Evolutionary conservation across 2,113 vertebrate genomes (phyloP), one percentile per base, ranked within the genome.

Genomic region (Podocnemis expansa): DNA sequence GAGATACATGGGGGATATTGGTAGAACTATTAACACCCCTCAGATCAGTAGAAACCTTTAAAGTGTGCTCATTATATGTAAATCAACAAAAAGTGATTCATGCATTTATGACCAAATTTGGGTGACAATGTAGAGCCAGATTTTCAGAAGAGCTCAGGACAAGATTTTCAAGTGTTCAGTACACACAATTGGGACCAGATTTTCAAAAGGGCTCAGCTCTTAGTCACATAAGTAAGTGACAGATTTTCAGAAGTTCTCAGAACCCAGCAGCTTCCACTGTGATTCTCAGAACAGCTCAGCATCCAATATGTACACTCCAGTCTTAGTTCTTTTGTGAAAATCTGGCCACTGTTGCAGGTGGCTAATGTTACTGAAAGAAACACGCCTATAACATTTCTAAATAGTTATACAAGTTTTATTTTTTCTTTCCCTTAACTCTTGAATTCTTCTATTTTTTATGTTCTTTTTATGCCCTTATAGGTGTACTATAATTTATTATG

Each of bases 341-440:
- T 70, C 81, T 95, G 94, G 78, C 84, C 93, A 73, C 9, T 29
- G 56, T 1, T 84, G 31, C 38, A 56, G 38, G 7, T 76, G 73
- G 85, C 87, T 73, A 47, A 22, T 90, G 47, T 73, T 91, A 87
- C 91, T 93, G 93, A 85, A 96, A 90, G 79, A 56, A 82, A 82
- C n/a, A n/a, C 25, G 84, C 73, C 45, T 27, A 58, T 29, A 58
- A 0, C 49, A 51, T 87, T 29, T 27, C 80, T 91, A 84, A 95
- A 88, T 0, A 2, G 0, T 7, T 0, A 1, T 81, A 55, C 16
- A 0, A 34, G 51, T 93, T 89, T 82, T 81, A 22, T 3, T 12
- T 67, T 91, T 89, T 13, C 56, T 47, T 93, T 79, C 52, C n/a
- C 29, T 79, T 31, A 76, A 55, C 5, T 34, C 81, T 87, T 83